Evolutionary conservation across 2,888 invertebrate species (phyloP).

Genomic region (Hylaea fasciaria): DNA sequence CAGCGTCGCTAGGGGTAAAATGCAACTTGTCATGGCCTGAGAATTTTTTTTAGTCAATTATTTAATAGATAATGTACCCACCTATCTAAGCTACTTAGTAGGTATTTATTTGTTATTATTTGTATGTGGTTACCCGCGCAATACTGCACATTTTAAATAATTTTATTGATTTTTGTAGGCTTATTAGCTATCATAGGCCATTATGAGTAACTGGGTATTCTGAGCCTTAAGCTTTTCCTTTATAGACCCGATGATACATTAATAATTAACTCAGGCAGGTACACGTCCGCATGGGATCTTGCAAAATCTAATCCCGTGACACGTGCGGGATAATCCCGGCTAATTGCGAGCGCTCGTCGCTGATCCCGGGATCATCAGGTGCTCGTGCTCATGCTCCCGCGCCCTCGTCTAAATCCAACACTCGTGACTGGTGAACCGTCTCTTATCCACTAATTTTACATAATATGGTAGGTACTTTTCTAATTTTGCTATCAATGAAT

Average conservation of each 20-base stretch:
- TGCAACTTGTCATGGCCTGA: no score
- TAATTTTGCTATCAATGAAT: neutral
- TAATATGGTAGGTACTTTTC: conserved; percentile 9
- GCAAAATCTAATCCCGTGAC: conserved; percentile 60
- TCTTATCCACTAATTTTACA: conserved; percentile 1
- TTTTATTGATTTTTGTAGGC: no score
- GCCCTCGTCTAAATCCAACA: conserved; percentile 27
- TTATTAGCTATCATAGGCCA: no score
- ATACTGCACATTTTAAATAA: no score
- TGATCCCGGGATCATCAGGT: conserved; percentile 79
- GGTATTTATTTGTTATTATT: no score
- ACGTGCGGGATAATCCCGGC: conserved; percentile 80
- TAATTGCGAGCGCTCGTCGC: conserved; percentile 75
- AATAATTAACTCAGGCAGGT: conserved; percentile 1
- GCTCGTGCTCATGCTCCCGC: conserved; percentile 52
- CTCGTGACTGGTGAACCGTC: conserved; percentile 32
- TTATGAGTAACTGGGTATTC: no score
- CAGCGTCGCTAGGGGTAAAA: no score
- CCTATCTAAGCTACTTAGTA: no score
- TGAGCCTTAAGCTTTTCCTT: no score
- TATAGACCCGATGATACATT: neutral
- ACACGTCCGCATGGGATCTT: conserved; percentile 12
- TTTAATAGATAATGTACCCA: no score
- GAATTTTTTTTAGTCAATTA: no score
- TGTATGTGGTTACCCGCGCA: no score